These are phyloP conservation scores for Dendrocincla fuliginosa DNA, from an alignment of 2,797 vertebrate species.

Conservation along the genomic window DNA sequence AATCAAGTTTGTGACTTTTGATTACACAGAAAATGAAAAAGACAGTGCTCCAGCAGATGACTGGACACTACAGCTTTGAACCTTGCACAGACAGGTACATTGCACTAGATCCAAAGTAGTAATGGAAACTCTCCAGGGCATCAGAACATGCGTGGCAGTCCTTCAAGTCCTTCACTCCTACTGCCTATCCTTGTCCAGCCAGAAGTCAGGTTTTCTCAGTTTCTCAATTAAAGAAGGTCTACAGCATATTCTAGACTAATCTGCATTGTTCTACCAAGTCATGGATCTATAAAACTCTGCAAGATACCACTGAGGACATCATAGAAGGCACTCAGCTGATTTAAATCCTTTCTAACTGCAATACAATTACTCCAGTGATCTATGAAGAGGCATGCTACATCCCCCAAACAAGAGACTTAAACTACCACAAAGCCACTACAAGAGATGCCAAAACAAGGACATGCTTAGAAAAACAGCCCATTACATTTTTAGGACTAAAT, in stretches of 20 bases:
- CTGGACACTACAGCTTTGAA: neutral
- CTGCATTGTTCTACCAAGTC: neutral
- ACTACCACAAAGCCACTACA: neutral
- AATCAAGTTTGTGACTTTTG: constrained; percentile 18
- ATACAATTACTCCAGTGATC: neutral
- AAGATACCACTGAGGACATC: neutral
- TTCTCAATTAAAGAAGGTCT: neutral
- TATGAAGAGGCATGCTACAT: neutral
- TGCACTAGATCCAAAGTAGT: neutral
- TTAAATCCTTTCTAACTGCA: neutral
- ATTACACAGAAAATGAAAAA: constrained; percentile 17
- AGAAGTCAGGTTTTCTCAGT: neutral
- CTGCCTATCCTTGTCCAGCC: neutral
- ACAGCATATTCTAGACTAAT: neutral
- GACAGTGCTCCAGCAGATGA: neutral
- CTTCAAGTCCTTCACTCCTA: neutral
- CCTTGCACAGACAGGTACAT: neutral
- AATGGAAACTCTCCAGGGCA: neutral
- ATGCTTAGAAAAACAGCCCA: neutral
- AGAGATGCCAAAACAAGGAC: neutral
- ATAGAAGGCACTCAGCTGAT: neutral
- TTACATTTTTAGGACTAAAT: neutral
- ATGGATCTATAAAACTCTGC: neutral
- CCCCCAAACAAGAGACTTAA: neutral
- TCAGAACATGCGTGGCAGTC: neutral